Conservation (phyloP, 2,888 invertebrate genomes). For the Liodrosophila aerea region DNA sequence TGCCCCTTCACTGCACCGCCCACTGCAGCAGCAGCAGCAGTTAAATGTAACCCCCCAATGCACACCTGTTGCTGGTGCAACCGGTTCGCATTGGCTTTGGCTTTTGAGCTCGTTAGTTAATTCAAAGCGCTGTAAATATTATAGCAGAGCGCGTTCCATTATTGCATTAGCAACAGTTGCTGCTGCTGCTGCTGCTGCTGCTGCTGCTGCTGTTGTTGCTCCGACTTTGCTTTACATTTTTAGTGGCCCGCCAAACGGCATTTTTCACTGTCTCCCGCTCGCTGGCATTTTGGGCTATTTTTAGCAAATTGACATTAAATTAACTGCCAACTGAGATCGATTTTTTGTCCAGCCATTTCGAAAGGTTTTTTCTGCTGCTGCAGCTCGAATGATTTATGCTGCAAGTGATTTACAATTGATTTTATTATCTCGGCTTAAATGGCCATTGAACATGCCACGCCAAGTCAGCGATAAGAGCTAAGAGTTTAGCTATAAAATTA, state of each 20-base stretch:
- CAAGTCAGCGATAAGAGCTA: background rate
- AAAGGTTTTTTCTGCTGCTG: background rate
- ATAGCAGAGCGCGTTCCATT: constrained; percentile 71
- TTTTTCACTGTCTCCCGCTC: constrained; percentile 14
- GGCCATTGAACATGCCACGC: constrained; percentile 22
- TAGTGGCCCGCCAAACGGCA: constrained; percentile 19
- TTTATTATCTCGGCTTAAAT: constrained; percentile 36
- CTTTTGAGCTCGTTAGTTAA: constrained; percentile 71
- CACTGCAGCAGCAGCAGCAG: background rate
- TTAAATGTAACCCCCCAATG: constrained; percentile 11
- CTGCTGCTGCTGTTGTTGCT: background rate
- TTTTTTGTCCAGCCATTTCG: constrained; percentile 3
- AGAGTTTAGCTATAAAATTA: no score
- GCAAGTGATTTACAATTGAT: constrained; percentile 38
- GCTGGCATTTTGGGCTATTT: constrained; percentile 18
- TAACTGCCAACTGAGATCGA: constrained; percentile 27
- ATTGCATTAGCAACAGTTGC: constrained; percentile 65
- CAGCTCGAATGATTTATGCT: constrained; percentile 34
- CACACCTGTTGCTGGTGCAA: constrained; percentile 62
- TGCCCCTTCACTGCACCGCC: background rate
- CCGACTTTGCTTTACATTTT: constrained; percentile 17
- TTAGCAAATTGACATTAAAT: constrained; percentile 53
- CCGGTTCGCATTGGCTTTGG: constrained; percentile 47
- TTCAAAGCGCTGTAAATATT: constrained; percentile 76
- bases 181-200: constrained; percentile 19